Evolutionary conservation across 2,888 invertebrate genomes (phyloP).

Genomic region (Brassicogethes aeneus): DNA sequence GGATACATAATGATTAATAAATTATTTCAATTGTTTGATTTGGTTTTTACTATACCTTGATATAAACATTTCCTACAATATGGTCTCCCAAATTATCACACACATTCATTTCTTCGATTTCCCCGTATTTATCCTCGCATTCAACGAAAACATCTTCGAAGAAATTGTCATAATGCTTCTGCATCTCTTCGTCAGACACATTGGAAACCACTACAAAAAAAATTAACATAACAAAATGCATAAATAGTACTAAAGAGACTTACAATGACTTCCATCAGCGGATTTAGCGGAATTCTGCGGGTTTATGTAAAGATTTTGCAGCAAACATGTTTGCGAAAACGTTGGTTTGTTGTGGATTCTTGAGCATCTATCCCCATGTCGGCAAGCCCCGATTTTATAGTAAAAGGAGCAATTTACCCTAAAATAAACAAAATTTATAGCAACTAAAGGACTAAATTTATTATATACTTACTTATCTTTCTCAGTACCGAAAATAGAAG

Average conservation of each 20-base stretch:
- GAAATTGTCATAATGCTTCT: constrained; percentile 98
- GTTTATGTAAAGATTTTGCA: constrained; percentile 97
- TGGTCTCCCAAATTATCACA: constrained; percentile 99
- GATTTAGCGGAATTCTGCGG: constrained; percentile 97
- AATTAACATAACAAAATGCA: too few species aligned
- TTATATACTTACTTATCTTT: constrained; percentile 86
- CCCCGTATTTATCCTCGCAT: constrained; percentile 97
- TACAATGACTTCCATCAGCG: constrained; percentile 91
- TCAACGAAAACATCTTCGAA: constrained; percentile 99
- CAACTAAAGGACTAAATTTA: constrained; percentile 11
- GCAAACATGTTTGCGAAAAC: constrained; percentile 94
- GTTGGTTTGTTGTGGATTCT: constrained; percentile 99
- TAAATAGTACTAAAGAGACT: too few species aligned
- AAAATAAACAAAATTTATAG: constrained; percentile 32
- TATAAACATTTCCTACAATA: constrained; percentile 97
- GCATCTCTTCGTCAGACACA: constrained; percentile 96
- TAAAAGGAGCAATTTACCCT: constrained; percentile 99
- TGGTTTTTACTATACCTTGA: constrained; percentile 59
- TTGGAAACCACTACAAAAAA: constrained; percentile 77
- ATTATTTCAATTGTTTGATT: not conserved
- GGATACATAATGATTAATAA: too few species aligned
- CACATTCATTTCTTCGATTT: constrained; percentile 99
- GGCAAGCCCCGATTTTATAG: constrained; percentile 99
- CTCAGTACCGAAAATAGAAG: constrained; percentile 96
- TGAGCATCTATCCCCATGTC: constrained; percentile 99